Conservation (phyloP, 2,797 vertebrate genomes). For the Leuciscus waleckii region DNA sequence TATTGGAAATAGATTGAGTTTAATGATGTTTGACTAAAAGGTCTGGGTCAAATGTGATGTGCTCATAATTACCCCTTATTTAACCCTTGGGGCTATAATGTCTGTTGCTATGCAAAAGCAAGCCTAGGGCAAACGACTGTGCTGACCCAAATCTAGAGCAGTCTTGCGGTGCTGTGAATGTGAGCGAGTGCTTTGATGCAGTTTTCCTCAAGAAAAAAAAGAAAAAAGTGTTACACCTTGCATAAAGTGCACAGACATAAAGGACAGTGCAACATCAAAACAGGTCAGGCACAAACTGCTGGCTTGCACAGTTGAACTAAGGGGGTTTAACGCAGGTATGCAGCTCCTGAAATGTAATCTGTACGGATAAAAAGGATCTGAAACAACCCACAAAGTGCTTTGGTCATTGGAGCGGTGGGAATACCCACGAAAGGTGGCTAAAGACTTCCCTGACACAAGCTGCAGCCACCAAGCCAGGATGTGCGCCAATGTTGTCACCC, state of each 20-base stretch:
- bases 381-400: neutral
- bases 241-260: conserved; percentile 22
- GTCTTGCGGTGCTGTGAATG: conserved; percentile 28
- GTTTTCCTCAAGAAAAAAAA: conserved; percentile 23
- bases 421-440: neutral
- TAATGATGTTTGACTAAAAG: neutral
- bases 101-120: conserved; percentile 67
- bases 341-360: neutral
- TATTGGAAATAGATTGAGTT: conserved; percentile 11
- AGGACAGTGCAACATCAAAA: conserved; percentile 32
- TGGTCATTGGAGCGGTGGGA: neutral
- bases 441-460: conserved; percentile 17
- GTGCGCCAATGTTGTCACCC: neutral
- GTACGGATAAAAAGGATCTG: neutral
- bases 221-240: conserved; percentile 25
- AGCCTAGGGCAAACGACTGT: conserved; percentile 59
- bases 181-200: conserved; percentile 39
- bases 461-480: neutral
- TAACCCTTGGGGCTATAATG: conserved; percentile 60
- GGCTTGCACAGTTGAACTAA: neutral
- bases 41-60: conserved; percentile 41
- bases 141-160: conserved; percentile 71
- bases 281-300: conserved; percentile 28
- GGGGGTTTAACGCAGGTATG: neutral
- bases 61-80: conserved; percentile 43